Evolutionary conservation across 30 jellyfish, hydroid and myxozoan species (phyloP).

Genomic region (Nemopilema nomurai): DNA sequence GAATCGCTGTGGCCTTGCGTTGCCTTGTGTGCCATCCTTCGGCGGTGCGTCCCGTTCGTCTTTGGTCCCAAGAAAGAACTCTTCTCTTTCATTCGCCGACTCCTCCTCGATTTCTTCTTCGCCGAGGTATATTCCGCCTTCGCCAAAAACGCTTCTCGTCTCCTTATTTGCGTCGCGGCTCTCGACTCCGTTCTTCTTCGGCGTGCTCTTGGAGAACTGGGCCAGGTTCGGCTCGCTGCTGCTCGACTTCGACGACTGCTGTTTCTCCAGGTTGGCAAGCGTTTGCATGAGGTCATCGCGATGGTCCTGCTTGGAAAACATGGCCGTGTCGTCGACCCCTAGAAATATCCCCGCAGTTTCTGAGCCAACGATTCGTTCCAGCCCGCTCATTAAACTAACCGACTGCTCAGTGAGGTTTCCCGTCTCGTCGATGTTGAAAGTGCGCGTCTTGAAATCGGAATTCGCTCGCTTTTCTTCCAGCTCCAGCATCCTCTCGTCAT

Average conservation of each 20-base stretch:
- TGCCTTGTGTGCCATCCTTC: neutral
- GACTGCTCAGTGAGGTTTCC: slow-evolving; percentile 70
- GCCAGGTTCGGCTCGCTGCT: slow-evolving; percentile 68
- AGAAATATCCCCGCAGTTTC: slow-evolving; percentile 48
- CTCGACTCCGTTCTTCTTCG: slow-evolving; percentile 40
- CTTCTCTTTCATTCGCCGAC: slow-evolving; percentile 61
- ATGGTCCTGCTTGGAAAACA: slow-evolving; percentile 16
- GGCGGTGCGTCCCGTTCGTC: slow-evolving; percentile 17
- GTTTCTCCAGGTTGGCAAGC: slow-evolving; percentile 51
- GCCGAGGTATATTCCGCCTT: slow-evolving; percentile 82
- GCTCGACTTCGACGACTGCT: slow-evolving; percentile 28
- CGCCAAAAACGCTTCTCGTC: slow-evolving; percentile 54
- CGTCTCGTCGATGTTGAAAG: slow-evolving; percentile 64
- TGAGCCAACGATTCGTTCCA: slow-evolving; percentile 67
- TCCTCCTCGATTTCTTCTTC: slow-evolving; percentile 57
- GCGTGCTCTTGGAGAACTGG: slow-evolving; percentile 29
- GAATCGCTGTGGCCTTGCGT: slow-evolving; percentile 34
- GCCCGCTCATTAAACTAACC: slow-evolving; percentile 61
- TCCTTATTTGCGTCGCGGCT: neutral
- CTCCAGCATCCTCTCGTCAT: slow-evolving; percentile 47
- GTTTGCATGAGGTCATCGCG: slow-evolving; percentile 44
- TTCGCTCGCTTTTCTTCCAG: slow-evolving; percentile 40
- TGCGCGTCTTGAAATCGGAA: slow-evolving; percentile 55
- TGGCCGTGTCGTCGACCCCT: slow-evolving; percentile 40
- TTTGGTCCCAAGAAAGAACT: slow-evolving; percentile 40